These are phyloP conservation scores for Bradypodion pumilum DNA, from an alignment of 2,797 vertebrate species.

Conservation along the genomic window DNA sequence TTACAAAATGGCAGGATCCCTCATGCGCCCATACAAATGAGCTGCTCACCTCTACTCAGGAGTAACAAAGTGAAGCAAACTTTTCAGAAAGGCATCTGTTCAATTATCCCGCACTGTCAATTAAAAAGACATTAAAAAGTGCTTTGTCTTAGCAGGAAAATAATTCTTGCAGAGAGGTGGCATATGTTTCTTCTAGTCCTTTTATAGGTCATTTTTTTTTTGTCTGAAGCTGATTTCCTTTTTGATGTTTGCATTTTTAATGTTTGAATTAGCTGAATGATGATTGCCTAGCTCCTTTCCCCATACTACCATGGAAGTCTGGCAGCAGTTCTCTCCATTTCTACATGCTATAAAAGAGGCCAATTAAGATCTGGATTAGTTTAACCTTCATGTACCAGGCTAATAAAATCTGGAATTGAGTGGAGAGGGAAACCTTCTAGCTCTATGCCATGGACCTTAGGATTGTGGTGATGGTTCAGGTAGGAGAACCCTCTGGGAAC, in stretches of 20 bases:
- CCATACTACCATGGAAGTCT: not conserved
- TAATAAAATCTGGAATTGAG: not conserved
- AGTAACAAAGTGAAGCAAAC: constrained; percentile 6
- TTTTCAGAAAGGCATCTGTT: not conserved
- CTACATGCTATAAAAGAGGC: not conserved
- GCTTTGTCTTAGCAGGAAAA: constrained; percentile 1
- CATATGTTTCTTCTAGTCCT: not conserved
- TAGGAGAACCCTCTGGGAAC: no score
- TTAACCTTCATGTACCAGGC: not conserved
- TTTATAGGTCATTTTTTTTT: constrained; percentile 4
- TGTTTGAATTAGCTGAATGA: constrained; percentile 14
- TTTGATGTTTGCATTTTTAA: constrained; percentile 27
- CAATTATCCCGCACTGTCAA: constrained; percentile 34
- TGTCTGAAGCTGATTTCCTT: not conserved
- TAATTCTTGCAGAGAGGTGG: not conserved
- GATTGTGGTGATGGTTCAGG: no score
- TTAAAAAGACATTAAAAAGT: constrained; percentile 29
- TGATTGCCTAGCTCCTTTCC: constrained; percentile 8
- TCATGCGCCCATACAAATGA: not conserved
- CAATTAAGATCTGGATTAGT: not conserved
- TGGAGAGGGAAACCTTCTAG: not conserved
- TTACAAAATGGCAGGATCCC: not conserved
- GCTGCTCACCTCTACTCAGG: constrained; percentile 9
- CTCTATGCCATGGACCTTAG: not conserved
- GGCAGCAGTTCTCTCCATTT: not conserved